A percentile compares a stretch with the other conserved stretches of the same genome.
Conservation (phyloP, 2,113 vertebrate species). For the Calidris pugnax region DNA sequence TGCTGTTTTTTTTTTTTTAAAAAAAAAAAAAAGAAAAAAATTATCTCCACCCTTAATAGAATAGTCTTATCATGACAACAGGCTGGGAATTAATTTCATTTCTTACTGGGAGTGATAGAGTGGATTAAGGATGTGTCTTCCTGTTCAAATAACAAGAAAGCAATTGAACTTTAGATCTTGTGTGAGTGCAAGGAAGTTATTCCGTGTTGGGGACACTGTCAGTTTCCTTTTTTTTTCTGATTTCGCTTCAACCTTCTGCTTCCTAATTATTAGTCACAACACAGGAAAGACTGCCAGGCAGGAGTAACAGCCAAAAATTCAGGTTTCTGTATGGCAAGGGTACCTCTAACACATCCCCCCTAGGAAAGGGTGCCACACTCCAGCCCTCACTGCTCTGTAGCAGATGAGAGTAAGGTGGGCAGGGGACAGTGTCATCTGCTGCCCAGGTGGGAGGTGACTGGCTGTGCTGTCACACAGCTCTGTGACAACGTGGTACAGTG, state of each 20-base stretch:
- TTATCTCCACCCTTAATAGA: neutral
- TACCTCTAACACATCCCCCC: neutral
- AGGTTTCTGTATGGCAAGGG: neutral
- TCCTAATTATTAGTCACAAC: neutral
- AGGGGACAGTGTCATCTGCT: neutral
- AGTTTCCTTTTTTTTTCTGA: neutral
- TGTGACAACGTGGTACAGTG: neutral
- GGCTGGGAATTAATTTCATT: neutral
- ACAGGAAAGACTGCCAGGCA: neutral
- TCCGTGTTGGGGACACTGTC: neutral
- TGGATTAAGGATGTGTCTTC: neutral
- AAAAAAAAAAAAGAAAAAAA: neutral
- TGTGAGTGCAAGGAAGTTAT: neutral
- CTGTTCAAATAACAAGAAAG: neutral
- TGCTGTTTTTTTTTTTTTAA: neutral
- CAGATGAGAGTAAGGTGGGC: neutral
- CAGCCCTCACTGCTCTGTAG: neutral
- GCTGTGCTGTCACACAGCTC: neutral
- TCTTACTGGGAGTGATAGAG: neutral
- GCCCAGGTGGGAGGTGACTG: neutral
- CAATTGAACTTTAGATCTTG: neutral
- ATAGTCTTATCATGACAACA: neutral
- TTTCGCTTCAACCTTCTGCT: neutral
- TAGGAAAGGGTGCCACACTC: rapidly evolving
- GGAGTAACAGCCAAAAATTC: neutral